Conservation (phyloP, 2,113 vertebrate genomes). For the Rhinolophus ferrumequinum region DNA sequence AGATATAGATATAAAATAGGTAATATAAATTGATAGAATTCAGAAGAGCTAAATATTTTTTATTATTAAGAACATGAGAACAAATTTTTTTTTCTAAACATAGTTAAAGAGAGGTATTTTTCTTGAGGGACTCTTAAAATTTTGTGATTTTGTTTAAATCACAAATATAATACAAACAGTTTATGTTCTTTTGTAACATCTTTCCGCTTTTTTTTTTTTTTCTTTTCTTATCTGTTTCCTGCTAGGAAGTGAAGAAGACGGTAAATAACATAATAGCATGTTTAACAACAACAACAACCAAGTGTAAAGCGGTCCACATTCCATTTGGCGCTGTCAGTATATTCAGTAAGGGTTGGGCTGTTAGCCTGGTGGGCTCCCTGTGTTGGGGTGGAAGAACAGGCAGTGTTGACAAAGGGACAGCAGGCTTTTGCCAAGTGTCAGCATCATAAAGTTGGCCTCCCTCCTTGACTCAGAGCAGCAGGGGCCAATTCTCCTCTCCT, state of each 20-base stretch:
- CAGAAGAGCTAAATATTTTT: conserved; percentile 31
- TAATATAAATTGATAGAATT: not conserved
- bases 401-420: not conserved
- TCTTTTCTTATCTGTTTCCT: not conserved
- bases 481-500: not conserved
- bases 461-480: not conserved
- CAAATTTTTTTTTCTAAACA: conserved; percentile 25
- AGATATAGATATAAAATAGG: not conserved
- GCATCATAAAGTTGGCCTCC: too few species aligned
- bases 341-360: not conserved
- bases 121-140: not conserved
- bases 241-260: not conserved
- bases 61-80: not conserved
- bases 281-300: not conserved
- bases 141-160: conserved; percentile 25
- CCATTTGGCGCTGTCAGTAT: not conserved
- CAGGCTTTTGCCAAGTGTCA: not conserved
- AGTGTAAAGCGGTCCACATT: not conserved
- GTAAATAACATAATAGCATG: not conserved
- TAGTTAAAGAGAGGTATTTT: not conserved
- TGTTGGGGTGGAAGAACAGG: not conserved
- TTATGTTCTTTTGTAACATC: not conserved
- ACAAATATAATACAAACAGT: not conserved
- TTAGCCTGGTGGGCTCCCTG: too few species aligned
- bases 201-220: not conserved